Evolutionary conservation across 2,797 vertebrate genomes (phyloP), one percentile per base, ranked within the genome.

Genomic region (Myotis daubentonii): DNA sequence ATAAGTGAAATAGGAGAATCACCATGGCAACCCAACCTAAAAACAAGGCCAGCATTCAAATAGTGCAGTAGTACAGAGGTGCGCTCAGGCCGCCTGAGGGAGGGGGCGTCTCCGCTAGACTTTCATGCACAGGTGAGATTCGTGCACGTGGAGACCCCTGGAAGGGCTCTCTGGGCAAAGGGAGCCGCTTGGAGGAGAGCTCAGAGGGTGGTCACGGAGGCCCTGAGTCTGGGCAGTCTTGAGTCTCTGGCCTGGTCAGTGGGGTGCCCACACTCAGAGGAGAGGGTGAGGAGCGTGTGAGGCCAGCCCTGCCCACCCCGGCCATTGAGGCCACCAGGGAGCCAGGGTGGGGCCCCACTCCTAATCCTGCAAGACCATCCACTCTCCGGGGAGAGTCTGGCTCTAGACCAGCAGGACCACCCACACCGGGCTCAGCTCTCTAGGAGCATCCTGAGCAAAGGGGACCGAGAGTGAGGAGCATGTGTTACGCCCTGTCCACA

Each of bases 401-500:
- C 28, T 22, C 79, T 13, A 23, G 23, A 8, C 53, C 47, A 78
- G 12, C 49, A 68, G 72, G 55, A 33, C 25, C 2, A 0, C 62
- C 60, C 49, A 25, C 23, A 5, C n/a, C 17, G 0, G 30, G 10
- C 23, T 28, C 36, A n/a, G 33, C 25, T 66, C 38, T 33, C 51
- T 19, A 57, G 22, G 87, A 33, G 41, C 9, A 25, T 10, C 16
- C 66, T 71, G 23, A 60, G 41, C 9, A 7, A 1, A 8, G 8
- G 16, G 23, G 62, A 22, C 70, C 5, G 3, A 47, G 70, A 47
- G 53, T 17, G 70, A 74, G 38, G 11, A 33, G 53, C 36, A 19
- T 7, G 2, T 6, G 0, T 2, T 0, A 0, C 2, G 3, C 1
- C 74, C 19, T 62, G 25, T 28, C n/a, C 28, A 20, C 20, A 19